Conservation (phyloP, 2,113 vertebrate species). For the Microcebus griseorufus region DNA sequence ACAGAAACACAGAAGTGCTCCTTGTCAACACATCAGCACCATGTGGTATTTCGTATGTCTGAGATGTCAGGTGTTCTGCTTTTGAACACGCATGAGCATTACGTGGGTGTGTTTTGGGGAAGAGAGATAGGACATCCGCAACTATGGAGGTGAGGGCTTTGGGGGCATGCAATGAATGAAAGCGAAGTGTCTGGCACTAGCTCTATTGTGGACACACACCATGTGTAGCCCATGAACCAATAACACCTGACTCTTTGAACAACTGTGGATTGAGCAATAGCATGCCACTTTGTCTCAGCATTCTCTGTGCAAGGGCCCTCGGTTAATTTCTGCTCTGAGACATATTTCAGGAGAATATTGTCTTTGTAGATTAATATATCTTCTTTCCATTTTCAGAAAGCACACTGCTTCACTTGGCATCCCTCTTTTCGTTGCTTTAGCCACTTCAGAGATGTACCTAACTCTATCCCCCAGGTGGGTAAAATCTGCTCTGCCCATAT, state of each 20-base stretch:
- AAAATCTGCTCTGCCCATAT: constrained; percentile 37
- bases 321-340: constrained; percentile 24
- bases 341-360: constrained; percentile 6
- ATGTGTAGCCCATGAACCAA: neutral
- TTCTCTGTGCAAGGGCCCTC: neutral
- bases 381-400: constrained; percentile 64
- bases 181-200: neutral
- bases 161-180: neutral
- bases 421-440: constrained; percentile 20
- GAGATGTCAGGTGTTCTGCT: neutral
- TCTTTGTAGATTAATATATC: constrained; percentile 44
- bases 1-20: neutral
- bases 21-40: neutral
- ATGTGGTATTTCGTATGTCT: neutral
- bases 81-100: neutral
- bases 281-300: neutral
- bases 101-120: neutral
- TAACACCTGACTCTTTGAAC: neutral
- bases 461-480: constrained; percentile 55
- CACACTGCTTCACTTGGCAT: constrained; percentile 32
- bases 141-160: neutral
- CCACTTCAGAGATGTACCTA: constrained; percentile 37
- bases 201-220: neutral
- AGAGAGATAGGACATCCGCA: neutral
- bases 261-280: neutral